Evolutionary conservation across 2,113 vertebrate genomes (phyloP).

Genomic region (Xenopus tropicalis): UCB_Xtro_10.0 CM004448.2:89019501-89020000

Average conservation of each 20-base stretch:
- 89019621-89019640: not conserved
- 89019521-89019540: constrained; percentile 3
- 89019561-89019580: not conserved
- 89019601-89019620: not conserved
- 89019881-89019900: not conserved
- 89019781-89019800: no score
- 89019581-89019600: not conserved
- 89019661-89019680: not conserved
- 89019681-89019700: not conserved
- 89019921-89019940: constrained; percentile 31
- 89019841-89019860: no score
- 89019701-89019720: not conserved
- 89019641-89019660: not conserved
- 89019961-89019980: constrained; percentile 1
- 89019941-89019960: constrained; percentile 21
- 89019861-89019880: no score
- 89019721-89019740: no score
- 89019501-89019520: not conserved
- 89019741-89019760: no score
- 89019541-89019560: not conserved
- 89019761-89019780: no score
- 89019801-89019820: no score
- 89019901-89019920: not conserved
- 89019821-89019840: no score
- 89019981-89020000: constrained; percentile 16